phyloP scores from a whole-genome alignment of 2,888 invertebrate genomes.

The Trissonchulus sp. region DNA sequence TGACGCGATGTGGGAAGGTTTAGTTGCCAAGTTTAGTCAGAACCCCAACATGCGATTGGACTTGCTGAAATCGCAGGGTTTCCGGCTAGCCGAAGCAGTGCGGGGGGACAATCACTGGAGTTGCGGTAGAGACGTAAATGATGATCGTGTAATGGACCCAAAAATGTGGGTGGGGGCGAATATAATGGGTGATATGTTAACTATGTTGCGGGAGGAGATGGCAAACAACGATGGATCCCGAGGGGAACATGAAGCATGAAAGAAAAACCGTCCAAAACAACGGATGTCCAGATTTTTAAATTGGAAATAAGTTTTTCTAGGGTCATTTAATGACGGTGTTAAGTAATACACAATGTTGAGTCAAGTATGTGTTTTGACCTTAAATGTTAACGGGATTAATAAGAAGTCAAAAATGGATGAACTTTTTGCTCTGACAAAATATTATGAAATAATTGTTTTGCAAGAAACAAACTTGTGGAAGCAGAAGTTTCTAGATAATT shows the following conservation, averaged over 20 bases:
- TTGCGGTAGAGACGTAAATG: background rate
- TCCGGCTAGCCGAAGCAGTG: background rate
- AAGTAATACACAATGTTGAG: background rate
- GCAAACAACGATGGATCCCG: too few relatives aligned
- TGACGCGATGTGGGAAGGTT: background rate
- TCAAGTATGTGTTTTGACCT: background rate
- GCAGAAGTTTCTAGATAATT: background rate
- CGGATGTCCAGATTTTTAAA: too few relatives aligned
- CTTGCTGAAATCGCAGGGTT: background rate
- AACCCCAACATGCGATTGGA: background rate
- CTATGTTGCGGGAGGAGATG: background rate
- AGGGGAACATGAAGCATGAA: too few relatives aligned
- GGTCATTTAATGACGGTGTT: too few relatives aligned
- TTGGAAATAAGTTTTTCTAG: too few relatives aligned
- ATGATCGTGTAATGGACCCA: background rate
- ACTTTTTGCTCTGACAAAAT: background rate
- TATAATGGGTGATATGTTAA: background rate
- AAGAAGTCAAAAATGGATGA: background rate
- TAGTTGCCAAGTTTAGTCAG: background rate
- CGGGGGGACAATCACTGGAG: background rate
- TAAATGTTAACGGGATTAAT: background rate
- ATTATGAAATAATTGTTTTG: background rate
- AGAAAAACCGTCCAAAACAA: too few relatives aligned
- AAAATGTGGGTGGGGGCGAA: background rate
- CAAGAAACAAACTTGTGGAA: background rate